These are phyloP conservation scores for Caenorhabditis becei DNA, from an alignment of 2,888 invertebrate genomes.

Conservation along the genomic window DNA sequence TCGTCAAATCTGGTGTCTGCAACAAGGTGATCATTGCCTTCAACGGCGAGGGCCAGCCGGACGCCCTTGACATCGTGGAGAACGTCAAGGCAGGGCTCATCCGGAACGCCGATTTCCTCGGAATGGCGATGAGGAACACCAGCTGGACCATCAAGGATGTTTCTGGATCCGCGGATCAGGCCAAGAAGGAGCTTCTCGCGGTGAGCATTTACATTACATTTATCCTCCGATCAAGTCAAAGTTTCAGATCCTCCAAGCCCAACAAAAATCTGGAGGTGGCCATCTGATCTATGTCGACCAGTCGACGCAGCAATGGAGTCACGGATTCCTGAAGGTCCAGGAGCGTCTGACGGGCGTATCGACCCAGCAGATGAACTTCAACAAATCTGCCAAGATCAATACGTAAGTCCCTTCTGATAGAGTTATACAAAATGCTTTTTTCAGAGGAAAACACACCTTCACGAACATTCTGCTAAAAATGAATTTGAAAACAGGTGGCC, in stretches of 20 bases:
- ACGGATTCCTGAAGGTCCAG: conserved; percentile 51
- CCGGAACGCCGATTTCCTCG: background rate
- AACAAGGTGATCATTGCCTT: background rate
- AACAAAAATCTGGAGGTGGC: background rate
- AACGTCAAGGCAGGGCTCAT: background rate
- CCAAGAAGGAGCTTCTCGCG: too few species aligned
- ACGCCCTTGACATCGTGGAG: background rate
- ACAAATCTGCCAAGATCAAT: conserved; percentile 16
- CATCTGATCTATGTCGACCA: background rate
- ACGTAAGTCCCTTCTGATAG: conserved; percentile 6
- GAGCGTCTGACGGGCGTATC: conserved; percentile 43
- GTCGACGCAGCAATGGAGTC: background rate
- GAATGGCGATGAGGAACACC: background rate
- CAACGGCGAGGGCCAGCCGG: background rate
- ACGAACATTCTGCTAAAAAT: conserved; percentile 56
- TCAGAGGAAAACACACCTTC: conserved; percentile 22
- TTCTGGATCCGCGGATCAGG: too few species aligned
- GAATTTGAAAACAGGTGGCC: conserved; percentile 56
- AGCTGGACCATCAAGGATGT: conserved; percentile 1
- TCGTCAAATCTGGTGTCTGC: too few species aligned
- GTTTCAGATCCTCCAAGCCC: background rate
- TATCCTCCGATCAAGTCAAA: too few species aligned
- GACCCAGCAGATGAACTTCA: conserved; percentile 55
- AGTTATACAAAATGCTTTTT: background rate
- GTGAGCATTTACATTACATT: too few species aligned